These are phyloP conservation scores for Patella caerulea DNA, from an alignment of 2,888 invertebrate genomes.

Conservation along the genomic window DNA sequence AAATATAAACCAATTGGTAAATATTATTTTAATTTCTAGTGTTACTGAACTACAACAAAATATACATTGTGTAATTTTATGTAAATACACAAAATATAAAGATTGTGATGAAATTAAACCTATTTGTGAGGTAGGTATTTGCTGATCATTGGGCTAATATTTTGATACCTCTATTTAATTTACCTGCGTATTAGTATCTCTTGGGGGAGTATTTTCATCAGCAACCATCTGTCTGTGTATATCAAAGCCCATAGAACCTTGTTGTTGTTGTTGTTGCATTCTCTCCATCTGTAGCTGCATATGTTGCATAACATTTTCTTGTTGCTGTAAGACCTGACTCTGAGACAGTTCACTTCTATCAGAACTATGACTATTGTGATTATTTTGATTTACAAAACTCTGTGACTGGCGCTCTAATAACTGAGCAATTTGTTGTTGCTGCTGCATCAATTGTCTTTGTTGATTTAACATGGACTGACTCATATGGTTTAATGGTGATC, in stretches of 20 bases:
- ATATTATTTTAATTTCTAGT: too few species aligned
- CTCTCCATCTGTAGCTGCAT: neutral
- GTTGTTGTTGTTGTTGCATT: slow-evolving; percentile 1
- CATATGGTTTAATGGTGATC: slow-evolving; percentile 10
- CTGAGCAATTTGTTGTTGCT: slow-evolving; percentile 19
- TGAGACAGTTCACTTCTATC: neutral
- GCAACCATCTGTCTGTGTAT: neutral
- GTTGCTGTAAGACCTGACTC: neutral
- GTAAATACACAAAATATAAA: too few species aligned
- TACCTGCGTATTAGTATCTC: neutral
- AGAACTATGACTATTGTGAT: neutral
- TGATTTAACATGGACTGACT: slow-evolving; percentile 8
- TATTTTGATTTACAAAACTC: neutral
- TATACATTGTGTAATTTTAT: too few species aligned
- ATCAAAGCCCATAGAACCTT: neutral
- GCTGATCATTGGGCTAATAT: too few species aligned
- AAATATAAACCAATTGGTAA: too few species aligned
- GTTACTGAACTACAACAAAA: too few species aligned
- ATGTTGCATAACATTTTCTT: neutral
- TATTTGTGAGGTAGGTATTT: too few species aligned
- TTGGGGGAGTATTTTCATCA: neutral
- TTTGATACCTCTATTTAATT: neutral
- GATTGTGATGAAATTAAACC: too few species aligned
- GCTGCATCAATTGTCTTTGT: slow-evolving; percentile 18
- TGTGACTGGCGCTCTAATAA: slow-evolving; percentile 14